Evolutionary conservation across 2,888 invertebrate species (phyloP).

Genomic region (Coleophora flavipennella): DNA sequence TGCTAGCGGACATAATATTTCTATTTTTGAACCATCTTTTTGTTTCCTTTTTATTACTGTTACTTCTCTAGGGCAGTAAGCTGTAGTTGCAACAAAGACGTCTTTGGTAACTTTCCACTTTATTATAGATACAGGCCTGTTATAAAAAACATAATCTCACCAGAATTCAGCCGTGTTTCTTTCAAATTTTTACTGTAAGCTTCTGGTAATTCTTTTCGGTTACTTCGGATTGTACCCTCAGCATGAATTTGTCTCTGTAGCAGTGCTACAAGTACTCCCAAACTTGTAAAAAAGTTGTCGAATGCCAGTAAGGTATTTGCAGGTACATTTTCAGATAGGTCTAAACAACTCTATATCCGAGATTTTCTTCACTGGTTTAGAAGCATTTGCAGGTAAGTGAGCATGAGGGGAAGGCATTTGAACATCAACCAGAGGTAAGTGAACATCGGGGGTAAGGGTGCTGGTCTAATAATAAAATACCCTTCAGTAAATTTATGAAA

Average conservation of each 20-base stretch:
- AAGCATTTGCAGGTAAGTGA: no score
- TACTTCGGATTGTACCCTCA: constrained; percentile 17
- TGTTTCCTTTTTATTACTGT: constrained; percentile 11
- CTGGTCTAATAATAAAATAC: no score
- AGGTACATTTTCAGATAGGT: constrained; percentile 11
- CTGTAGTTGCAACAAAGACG: constrained; percentile 18
- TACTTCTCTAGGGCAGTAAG: constrained; percentile 18
- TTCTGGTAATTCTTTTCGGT: constrained; percentile 10
- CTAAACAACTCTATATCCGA: constrained; percentile 19
- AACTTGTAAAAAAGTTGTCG: constrained; percentile 18
- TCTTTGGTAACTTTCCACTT: constrained; percentile 19
- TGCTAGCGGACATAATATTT: constrained; percentile 10
- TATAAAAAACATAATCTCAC: constrained; percentile 17
- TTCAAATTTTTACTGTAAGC: constrained; percentile 7
- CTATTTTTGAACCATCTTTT: constrained; percentile 14
- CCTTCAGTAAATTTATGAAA: no score
- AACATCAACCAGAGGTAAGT: no score
- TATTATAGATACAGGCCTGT: constrained; percentile 16
- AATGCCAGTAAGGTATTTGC: constrained; percentile 11
- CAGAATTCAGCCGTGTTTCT: constrained; percentile 13
- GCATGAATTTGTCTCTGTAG: constrained; percentile 15
- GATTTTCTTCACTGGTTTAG: constrained; percentile 18
- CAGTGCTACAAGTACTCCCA: constrained; percentile 13
- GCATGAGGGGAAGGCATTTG: no score
- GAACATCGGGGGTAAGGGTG: no score